Evolutionary conservation across 1,140 invertebrate species (phyloP), one percentile per base, ranked within the genome.

Genomic region (Drosophila pallidifrons): DNA sequence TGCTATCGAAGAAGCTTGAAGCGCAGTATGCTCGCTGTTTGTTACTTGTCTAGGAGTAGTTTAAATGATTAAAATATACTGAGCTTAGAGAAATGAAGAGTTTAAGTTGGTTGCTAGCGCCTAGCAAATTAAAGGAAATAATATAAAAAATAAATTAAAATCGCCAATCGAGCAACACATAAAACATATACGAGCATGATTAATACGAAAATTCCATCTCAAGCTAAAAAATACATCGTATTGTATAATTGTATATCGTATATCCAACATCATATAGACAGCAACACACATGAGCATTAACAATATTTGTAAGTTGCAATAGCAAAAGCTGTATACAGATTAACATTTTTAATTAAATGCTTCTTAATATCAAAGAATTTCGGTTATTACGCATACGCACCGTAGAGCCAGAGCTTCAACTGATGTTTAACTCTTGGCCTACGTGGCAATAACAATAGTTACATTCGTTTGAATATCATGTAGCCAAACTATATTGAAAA

Each of bases 151-250:
- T 10, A 72, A 30, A 55, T 30, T 41, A 16, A 55, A 71, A 61
- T 49, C 35, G 45, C 74, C 74, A 76, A 72, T 76, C 74, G 57
- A 76, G 74, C 60, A 72, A 66, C 68, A 76, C 60, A 65, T 65
- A 65, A 75, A 58, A 45, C 47, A 69, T 58, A 65, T 55, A 59
- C 63, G 38, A 55, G 63, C 63, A 64, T 28, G 8, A 65, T 51
- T 15, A 65, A 41, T 38, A 55, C 64, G 15, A 52, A 71, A 59
- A 32, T 45, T 72, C 46, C 74, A 47, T 59, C 28, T 60, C 60
- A 76, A 66, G 46, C 68, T 72, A 75, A 65, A 70, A 54, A 55
- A 35, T 47, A 57, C 45, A 30, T 25, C 49, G 10, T 38, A 38
- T 25, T 25, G 20, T 25, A 25, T 25, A 8, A 45, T 25, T 15